A percentile compares a stretch with the other conserved stretches of the same genome.
Conservation (phyloP, 2,888 invertebrate genomes). For the Oxytorus armatus region DNA sequence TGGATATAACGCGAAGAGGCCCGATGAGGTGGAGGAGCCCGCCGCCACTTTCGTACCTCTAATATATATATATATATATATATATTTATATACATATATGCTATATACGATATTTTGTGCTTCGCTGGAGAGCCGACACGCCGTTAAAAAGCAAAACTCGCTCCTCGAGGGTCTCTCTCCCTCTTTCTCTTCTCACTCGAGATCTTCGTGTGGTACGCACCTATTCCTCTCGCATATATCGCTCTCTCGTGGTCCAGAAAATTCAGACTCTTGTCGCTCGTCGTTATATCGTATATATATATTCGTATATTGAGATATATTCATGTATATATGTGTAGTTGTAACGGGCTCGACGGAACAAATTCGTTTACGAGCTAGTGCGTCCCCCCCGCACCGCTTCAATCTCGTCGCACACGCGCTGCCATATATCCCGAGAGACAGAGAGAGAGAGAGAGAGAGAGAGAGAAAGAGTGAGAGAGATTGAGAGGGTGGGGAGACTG, state of each 20-base stretch:
- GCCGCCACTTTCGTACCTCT: constrained; percentile 48
- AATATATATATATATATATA: constrained; percentile 18
- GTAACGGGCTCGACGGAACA: constrained; percentile 69
- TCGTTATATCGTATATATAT: constrained; percentile 2
- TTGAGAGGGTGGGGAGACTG: constrained; percentile 18
- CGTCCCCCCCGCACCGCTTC: constrained; percentile 43
- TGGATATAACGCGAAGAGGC: constrained; percentile 66
- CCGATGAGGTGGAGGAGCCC: constrained; percentile 58
- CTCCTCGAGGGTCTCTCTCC: constrained; percentile 43
- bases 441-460: constrained; percentile 10
- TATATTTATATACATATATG: neutral
- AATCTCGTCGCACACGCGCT: constrained; percentile 42
- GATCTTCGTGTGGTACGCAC: constrained; percentile 5
- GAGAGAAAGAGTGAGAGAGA: constrained; percentile 2
- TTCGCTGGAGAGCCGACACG: constrained; percentile 55
- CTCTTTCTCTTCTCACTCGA: constrained; percentile 50
- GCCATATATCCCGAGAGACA: constrained; percentile 33
- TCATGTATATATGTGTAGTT: constrained; percentile 41
- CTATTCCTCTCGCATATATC: constrained; percentile 9
- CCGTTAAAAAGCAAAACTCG: constrained; percentile 66
- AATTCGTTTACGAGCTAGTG: constrained; percentile 70
- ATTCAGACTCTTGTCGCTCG: constrained; percentile 26
- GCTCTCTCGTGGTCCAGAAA: constrained; percentile 31
- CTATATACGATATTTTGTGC: constrained; percentile 33
- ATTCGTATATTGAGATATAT: constrained; percentile 3